Evolutionary conservation across 2,888 invertebrate genomes (phyloP).

Genomic region (Drosophila quinaria): DNA sequence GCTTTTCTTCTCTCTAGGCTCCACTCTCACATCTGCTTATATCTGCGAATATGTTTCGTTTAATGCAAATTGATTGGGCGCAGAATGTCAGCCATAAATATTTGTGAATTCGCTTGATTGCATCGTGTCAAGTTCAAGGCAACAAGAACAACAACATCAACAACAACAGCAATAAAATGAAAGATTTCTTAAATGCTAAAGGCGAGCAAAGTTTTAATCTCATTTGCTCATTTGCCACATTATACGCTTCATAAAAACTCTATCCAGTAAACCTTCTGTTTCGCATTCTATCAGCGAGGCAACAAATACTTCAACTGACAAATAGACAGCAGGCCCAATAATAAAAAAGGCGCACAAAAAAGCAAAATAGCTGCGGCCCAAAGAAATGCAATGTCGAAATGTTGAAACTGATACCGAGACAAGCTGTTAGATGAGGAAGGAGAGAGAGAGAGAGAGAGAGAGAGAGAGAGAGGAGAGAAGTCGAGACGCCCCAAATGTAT

Average conservation of each 20-base stretch:
- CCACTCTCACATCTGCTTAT: slow-evolving; percentile 11
- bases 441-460: too few species aligned
- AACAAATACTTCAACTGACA: slow-evolving; percentile 52
- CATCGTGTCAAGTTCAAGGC: slow-evolving; percentile 58
- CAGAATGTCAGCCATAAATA: slow-evolving; percentile 66
- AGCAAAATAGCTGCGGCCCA: slow-evolving; percentile 43
- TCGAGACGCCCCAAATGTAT: slow-evolving; percentile 63
- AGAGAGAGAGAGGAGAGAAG: slow-evolving; percentile 16
- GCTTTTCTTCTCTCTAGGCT: slow-evolving; percentile 25
- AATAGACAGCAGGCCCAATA: slow-evolving; percentile 41
- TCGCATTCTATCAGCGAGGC: slow-evolving; percentile 35
- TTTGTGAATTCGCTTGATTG: slow-evolving; percentile 60
- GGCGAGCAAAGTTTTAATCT: slow-evolving; percentile 67
- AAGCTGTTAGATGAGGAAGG: neutral
- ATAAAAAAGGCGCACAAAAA: slow-evolving; percentile 37
- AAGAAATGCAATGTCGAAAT: slow-evolving; percentile 46
- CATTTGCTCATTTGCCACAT: slow-evolving; percentile 72
- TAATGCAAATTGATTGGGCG: slow-evolving; percentile 80
- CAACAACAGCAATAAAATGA: too few species aligned
- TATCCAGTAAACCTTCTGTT: slow-evolving; percentile 70
- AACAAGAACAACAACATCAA: neutral
- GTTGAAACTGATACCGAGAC: slow-evolving; percentile 43
- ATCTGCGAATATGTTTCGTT: slow-evolving; percentile 64
- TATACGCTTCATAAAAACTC: slow-evolving; percentile 76
- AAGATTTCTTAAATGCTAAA: slow-evolving; percentile 11